These are phyloP conservation scores for Drosophila tani DNA, from an alignment of 1,140 invertebrate species.

Conservation along the genomic window DNA sequence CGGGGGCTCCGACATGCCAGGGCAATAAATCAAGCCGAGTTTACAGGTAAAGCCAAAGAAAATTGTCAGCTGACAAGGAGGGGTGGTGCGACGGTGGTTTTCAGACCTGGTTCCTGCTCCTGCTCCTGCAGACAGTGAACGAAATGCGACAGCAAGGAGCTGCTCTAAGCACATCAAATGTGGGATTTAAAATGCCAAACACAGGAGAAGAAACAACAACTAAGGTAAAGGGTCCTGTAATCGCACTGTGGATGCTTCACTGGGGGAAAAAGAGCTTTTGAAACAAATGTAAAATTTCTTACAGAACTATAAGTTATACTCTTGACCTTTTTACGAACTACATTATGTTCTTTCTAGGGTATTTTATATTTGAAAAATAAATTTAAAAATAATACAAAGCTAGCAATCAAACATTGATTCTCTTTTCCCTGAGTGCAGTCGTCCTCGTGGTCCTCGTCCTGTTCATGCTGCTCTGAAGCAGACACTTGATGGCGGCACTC, in stretches of 20 bases:
- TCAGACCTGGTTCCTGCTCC: background rate
- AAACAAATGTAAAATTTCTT: background rate
- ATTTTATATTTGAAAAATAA: background rate
- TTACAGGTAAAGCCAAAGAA: conserved; percentile 82
- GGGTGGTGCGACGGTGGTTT: conserved; percentile 13
- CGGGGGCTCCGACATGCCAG: conserved; percentile 52
- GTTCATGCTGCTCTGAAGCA: conserved; percentile 47
- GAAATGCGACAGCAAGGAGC: conserved; percentile 43
- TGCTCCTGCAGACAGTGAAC: conserved; percentile 39
- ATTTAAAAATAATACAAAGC: background rate
- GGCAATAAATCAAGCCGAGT: conserved; percentile 81
- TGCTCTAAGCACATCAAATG: conserved; percentile 81
- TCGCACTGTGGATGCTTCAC: conserved; percentile 20
- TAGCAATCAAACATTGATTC: background rate
- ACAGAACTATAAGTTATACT: accelerated
- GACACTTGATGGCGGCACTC: conserved; percentile 81
- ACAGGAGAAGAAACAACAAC: conserved; percentile 48
- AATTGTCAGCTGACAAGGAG: conserved; percentile 69
- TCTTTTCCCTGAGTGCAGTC: conserved; percentile 4
- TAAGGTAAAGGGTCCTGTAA: conserved; percentile 19
- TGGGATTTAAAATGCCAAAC: conserved; percentile 82
- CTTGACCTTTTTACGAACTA: background rate
- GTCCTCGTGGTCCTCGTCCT: conserved; percentile 21
- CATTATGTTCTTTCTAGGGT: background rate
- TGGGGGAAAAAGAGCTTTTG: background rate